Base-by-base conservation (phyloP, 1,140 invertebrate genomes). In the Brachionus rubens region DNA sequence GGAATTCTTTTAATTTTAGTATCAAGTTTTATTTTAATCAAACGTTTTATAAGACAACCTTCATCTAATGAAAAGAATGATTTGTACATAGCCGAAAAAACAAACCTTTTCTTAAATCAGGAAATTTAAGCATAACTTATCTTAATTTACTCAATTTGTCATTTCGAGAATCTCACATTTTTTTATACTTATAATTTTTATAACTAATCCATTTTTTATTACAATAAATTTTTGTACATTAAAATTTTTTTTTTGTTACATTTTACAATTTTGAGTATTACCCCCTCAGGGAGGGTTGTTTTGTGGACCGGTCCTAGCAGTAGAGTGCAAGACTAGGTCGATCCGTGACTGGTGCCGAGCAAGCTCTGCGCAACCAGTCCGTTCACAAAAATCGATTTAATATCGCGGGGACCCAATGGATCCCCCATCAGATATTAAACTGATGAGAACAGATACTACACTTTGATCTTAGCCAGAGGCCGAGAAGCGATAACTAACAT, bases 361-460 rank as follows among this genome's bases (percentile, higher is more conserved):
- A 65, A 65, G 59, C 59, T 65, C 59, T 65, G 59, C 59, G 59
- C 59, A 65, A 65, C 59, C 59, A 65, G 59, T 65, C 59, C 59
- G 59, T 26, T 65, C 40, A 46, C 59, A 65, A 46, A 65, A 65
- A 65, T 65, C 59, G 40, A 43, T 65, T 65, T 65, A 65, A 65
- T 65, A 65, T 65, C 59, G 59, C 59, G 59, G 59, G 59, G 36
- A 24, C 59, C 59, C 59, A 24, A 65, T 65, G 59, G 59, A 65
- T 24, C 36, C 59, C 59, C 59, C 59, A 65, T 65, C 59, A 65
- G 59, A 65, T 65, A 65, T 65, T 65, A 65, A 65, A 65, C 59
- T 65, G 59, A 65, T 65, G 59, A 65, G 59, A 65, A 65, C 59
- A 65, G 59, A 65, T 65, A 65, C 59, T 65, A 65, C 59, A 65